Base-by-base conservation (phyloP, 2,888 invertebrate genomes). In the Limnephilus lunatus region DNA sequence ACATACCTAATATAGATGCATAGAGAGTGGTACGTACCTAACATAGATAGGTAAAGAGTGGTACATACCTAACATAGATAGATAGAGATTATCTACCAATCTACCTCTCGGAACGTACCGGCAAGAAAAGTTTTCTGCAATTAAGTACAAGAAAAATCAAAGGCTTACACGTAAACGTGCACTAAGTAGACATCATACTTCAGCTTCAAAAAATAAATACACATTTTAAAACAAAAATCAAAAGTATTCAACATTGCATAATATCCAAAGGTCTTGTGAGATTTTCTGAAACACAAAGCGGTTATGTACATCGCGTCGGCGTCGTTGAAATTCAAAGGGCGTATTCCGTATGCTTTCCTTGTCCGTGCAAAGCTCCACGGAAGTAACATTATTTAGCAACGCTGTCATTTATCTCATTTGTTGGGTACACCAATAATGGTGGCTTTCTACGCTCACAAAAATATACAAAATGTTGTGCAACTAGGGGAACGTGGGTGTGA, bases 391-490 rank as follows among this genome's bases (percentile, higher is more conserved):
- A 39, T 25, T 85, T 85, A 85, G 39, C 39, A n/a, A 25, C 35
- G 25, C 32, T 39, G 85, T 85, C 39, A 85, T 85, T 85, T 35
- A 35, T 39, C 85, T 85, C 39, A 25, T 85, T 85, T 85, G 39
- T 25, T 83, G 39, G 35, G 39, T 39, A 11, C 85, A 35, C 25
- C 32, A 85, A 85, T 68, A n/a, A 25, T n/a, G 25, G 2, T 68
- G 25, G n/a, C 25, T 68, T 68, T 68, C 25, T 68, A 1, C 5
- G 19, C 25, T 68, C 53, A 53, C 25, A 68, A 25, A 68, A 25
- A 68, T 25, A 68, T 4, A 68, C 25, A n/a, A 68, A 68, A 68
- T n/a, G 25, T n/a, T 25, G 5, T 68, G 68, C 68, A 68, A 25
- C 25, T n/a, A 7, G n/a, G 25, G 68, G n/a, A n/a, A 68, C 53